Base-by-base conservation (phyloP, 1,140 invertebrate genomes). In the Temnothorax longispinosus region DNA sequence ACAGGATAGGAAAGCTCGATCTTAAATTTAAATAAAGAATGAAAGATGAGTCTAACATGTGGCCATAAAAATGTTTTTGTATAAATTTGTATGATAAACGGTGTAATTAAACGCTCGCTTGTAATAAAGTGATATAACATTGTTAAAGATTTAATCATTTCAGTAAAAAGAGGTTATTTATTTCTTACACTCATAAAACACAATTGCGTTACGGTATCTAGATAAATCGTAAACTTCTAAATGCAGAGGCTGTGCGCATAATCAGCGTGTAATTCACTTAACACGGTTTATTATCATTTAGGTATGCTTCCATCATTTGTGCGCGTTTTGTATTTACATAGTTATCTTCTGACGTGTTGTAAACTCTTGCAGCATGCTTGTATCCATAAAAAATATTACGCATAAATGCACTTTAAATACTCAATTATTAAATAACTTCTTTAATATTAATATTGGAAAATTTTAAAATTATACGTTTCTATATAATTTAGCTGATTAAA, bases 151-250 rank as follows among this genome's bases (percentile, higher is more conserved):
- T 52, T 58, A 58, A 75, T 75, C 7, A 60, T 75, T 7, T 41
- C 35, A 35, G 15, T 11, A 21, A 54, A 21, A 54, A 50, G 64
- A 41, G n/a, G n/a, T 10, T 56, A 56, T 56, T 27, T 58, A 41
- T 35, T 81, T 41, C 41, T 2, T 15, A 10, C 3, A 2, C 18
- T 54, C 47, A n/a, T 71, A 81, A 81, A 81, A 41, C 47, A 56
- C 18, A 56, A 64, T 77, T 8, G 15, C 32, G 13, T 32, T 4
- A 27, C 5, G 38, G 7, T 76, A 27, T 76, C 35, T 76, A 21
- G 38, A 76, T 76, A 27, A 76, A 60, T 60, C 15, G 13, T 60
- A 77, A 77, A 77, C 38, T 41, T 60, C 15, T 60, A 62, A 77
- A 77, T 77, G 21, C 74, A 38, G 38, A 38, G 38, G 27, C 27